phyloP scores from a whole-genome alignment of 2,888 invertebrate genomes.

The Oligia latruncula region DNA sequence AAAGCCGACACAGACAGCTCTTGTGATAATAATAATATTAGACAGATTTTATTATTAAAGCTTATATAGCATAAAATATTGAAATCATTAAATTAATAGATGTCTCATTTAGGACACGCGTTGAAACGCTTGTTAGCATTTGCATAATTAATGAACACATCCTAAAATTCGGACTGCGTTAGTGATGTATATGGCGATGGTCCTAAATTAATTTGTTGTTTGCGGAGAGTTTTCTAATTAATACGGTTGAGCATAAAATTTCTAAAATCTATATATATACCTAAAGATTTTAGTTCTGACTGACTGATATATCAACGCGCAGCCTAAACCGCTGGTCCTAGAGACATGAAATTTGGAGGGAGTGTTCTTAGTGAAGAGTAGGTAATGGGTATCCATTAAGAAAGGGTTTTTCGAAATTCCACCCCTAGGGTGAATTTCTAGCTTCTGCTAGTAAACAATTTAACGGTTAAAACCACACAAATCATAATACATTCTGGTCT shows the following conservation, averaged over 20 bases:
- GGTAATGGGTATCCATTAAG: no score
- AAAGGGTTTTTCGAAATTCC: no score
- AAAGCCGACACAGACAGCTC: background rate
- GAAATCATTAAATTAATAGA: slow-evolving; percentile 54
- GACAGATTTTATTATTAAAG: slow-evolving; percentile 18
- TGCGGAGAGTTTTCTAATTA: slow-evolving; percentile 13
- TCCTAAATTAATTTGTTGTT: slow-evolving; percentile 26
- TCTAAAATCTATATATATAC: background rate
- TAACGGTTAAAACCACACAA: slow-evolving; percentile 15
- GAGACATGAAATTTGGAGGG: no score
- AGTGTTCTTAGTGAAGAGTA: no score
- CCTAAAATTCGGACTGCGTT: slow-evolving; percentile 15
- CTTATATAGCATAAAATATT: slow-evolving; percentile 13
- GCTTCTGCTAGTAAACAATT: background rate
- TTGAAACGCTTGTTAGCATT: slow-evolving; percentile 49
- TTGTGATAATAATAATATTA: slow-evolving; percentile 27
- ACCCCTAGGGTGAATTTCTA: no score
- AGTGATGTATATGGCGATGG: slow-evolving; percentile 9
- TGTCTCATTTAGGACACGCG: slow-evolving; percentile 38
- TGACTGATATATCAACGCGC: no score
- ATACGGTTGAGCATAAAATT: background rate
- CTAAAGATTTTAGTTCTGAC: no score
- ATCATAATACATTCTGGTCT: background rate
- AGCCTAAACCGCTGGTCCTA: no score
- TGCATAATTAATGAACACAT: slow-evolving; percentile 55